phyloP scores from a whole-genome alignment of 2,113 vertebrate species.

The Datnioides undecimradiatus region DNA sequence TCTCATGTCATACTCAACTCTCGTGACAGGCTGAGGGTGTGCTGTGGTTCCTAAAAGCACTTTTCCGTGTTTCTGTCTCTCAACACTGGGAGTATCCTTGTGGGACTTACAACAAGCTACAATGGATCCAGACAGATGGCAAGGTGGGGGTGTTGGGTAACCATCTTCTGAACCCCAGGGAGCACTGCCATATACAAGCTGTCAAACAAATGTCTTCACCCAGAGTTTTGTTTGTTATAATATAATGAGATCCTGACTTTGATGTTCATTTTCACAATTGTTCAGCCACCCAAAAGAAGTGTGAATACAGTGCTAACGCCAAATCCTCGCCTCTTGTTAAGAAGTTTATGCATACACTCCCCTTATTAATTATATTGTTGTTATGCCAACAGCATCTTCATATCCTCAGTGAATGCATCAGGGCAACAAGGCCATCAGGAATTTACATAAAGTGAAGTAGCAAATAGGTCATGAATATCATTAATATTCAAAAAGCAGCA shows the following conservation, averaged over 20 bases:
- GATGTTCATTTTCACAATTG: slow-evolving; percentile 52
- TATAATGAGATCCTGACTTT: slow-evolving; percentile 61
- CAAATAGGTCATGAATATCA: slow-evolving; percentile 82
- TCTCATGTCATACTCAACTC: slow-evolving; percentile 40
- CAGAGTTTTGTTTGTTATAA: slow-evolving; percentile 47
- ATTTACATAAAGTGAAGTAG: slow-evolving; percentile 79
- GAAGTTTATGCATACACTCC: slow-evolving; percentile 35
- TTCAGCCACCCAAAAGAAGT: slow-evolving; percentile 35
- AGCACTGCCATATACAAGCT: slow-evolving; percentile 67
- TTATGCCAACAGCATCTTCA: slow-evolving; percentile 58
- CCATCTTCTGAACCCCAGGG: slow-evolving; percentile 69
- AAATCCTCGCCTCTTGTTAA: slow-evolving; percentile 35
- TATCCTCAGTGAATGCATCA: slow-evolving; percentile 53
- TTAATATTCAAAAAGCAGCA: slow-evolving; percentile 78
- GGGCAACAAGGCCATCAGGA: slow-evolving; percentile 71
- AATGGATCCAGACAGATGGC: slow-evolving; percentile 79
- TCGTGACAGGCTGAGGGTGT: slow-evolving; percentile 61
- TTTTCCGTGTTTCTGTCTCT: slow-evolving; percentile 77
- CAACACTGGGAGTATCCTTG: slow-evolving; percentile 57
- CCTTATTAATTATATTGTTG: slow-evolving; percentile 67
- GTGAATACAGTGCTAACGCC: neutral
- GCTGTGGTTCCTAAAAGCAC: slow-evolving; percentile 72
- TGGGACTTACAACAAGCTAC: slow-evolving; percentile 73
- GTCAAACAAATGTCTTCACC: slow-evolving; percentile 76
- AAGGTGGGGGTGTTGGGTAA: slow-evolving; percentile 74